A percentile compares a stretch with the other conserved stretches of the same genome.
Conservation (phyloP, 2,888 invertebrate species). For the Apodemia mormo region DNA sequence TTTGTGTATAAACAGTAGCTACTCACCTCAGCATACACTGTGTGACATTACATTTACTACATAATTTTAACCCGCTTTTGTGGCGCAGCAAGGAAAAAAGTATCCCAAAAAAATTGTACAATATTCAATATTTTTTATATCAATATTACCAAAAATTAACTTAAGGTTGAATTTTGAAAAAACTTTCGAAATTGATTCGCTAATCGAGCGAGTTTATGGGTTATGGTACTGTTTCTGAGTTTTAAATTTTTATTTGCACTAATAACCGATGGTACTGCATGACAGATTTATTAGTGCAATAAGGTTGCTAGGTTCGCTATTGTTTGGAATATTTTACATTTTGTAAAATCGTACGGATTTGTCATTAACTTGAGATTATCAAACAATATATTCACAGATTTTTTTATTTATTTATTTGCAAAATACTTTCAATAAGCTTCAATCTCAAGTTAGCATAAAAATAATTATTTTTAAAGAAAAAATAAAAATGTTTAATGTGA, state of each 20-base stretch:
- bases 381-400: not conserved
- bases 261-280: slow-evolving; percentile 1
- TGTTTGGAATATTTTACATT: not conserved
- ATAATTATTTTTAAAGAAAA: no score
- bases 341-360: slow-evolving; percentile 16
- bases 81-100: not conserved
- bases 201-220: not conserved
- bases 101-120: not conserved
- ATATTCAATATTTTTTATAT: no score
- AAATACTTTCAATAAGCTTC: not conserved
- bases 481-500: no score
- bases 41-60: no score
- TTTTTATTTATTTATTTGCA: slow-evolving; percentile 6
- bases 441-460: slow-evolving; percentile 25
- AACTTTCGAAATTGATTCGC: not conserved
- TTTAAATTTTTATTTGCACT: slow-evolving; percentile 9
- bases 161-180: not conserved
- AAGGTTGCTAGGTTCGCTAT: not conserved
- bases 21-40: not conserved
- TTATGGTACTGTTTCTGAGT: slow-evolving; percentile 4
- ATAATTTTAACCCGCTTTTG: not conserved
- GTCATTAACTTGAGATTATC: slow-evolving; percentile 35
- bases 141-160: not conserved
- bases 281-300: slow-evolving; percentile 5
- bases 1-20: not conserved